Percentiles rank a stretch among this genome's conserved stretches.
These are phyloP conservation scores for Aproaerema taeniolella DNA, from an alignment of 2,888 invertebrate species.

Conservation along the genomic window DNA sequence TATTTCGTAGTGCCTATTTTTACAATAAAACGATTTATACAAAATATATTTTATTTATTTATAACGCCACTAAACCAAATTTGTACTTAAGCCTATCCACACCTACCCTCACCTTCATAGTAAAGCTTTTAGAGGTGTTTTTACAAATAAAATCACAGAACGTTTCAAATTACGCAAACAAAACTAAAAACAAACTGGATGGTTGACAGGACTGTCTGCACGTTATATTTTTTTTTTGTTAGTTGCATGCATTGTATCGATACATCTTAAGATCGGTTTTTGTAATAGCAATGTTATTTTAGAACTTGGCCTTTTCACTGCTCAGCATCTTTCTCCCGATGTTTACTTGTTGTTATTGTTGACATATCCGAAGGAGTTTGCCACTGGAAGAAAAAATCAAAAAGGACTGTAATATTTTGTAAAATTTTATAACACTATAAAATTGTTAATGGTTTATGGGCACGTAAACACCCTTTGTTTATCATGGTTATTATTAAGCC, in stretches of 20 bases:
- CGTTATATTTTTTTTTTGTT: too few species aligned
- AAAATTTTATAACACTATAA: not conserved
- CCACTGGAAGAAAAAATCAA: slow-evolving; percentile 61
- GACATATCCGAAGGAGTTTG: slow-evolving; percentile 75
- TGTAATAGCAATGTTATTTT: too few species aligned
- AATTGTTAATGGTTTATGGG: too few species aligned
- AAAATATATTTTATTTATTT: slow-evolving; percentile 1
- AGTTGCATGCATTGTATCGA: too few species aligned
- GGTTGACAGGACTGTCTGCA: too few species aligned
- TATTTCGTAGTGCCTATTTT: slow-evolving; percentile 4
- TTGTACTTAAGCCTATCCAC: not conserved
- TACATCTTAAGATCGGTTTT: too few species aligned
- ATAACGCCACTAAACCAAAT: not conserved
- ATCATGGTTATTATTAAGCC: too few species aligned
- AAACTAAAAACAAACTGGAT: too few species aligned
- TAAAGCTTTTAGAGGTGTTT: not conserved
- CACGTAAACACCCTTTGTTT: too few species aligned
- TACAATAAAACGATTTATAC: slow-evolving; percentile 12
- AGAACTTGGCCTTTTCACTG: not conserved
- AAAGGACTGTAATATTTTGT: not conserved
- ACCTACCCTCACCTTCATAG: not conserved
- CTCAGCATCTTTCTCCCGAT: not conserved
- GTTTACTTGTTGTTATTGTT: slow-evolving; percentile 39
- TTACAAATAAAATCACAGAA: not conserved
- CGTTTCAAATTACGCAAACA: too few species aligned